Conservation (phyloP, 1,140 invertebrate species). For the Daktulosphaira vitifoliae region DNA sequence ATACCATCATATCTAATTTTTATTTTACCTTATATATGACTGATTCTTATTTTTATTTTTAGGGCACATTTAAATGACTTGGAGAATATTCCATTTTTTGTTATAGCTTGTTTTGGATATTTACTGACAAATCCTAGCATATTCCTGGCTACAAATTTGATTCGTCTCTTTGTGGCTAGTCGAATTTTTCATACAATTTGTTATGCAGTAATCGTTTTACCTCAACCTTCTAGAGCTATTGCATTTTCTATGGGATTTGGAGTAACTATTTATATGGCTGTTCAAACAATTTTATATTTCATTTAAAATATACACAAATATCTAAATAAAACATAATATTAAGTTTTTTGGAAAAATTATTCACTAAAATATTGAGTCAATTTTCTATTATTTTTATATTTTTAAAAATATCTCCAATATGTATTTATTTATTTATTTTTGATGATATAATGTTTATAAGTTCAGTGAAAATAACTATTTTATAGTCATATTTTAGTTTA, state of each 20-base stretch:
- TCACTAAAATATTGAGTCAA: too few relatives aligned
- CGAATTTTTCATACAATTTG: constrained; percentile 54
- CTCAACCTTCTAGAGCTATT: constrained; percentile 53
- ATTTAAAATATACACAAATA: constrained; percentile 9
- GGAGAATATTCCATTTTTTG: constrained; percentile 59
- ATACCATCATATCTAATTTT: neutral
- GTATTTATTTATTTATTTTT: too few relatives aligned
- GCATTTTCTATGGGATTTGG: constrained; percentile 46
- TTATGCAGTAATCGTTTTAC: constrained; percentile 49
- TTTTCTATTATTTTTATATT: too few relatives aligned
- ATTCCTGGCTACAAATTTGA: constrained; percentile 50
- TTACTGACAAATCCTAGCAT: constrained; percentile 50
- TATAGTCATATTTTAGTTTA: too few relatives aligned
- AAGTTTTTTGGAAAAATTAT: too few relatives aligned
- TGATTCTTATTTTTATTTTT: constrained; percentile 36
- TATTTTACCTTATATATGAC: neutral
- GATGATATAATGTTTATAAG: too few relatives aligned
- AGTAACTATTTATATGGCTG: constrained; percentile 49
- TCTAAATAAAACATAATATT: neutral
- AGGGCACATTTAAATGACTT: constrained; percentile 62
- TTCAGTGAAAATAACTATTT: too few relatives aligned
- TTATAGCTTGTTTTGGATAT: constrained; percentile 52
- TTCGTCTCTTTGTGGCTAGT: constrained; percentile 50
- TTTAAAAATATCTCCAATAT: too few relatives aligned
- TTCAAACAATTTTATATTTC: constrained; percentile 44